Evolutionary conservation across 37 sponge, comb jelly and placozoan genomes (phyloP).

Genomic region (Halisarca cf. caerulea): DNA sequence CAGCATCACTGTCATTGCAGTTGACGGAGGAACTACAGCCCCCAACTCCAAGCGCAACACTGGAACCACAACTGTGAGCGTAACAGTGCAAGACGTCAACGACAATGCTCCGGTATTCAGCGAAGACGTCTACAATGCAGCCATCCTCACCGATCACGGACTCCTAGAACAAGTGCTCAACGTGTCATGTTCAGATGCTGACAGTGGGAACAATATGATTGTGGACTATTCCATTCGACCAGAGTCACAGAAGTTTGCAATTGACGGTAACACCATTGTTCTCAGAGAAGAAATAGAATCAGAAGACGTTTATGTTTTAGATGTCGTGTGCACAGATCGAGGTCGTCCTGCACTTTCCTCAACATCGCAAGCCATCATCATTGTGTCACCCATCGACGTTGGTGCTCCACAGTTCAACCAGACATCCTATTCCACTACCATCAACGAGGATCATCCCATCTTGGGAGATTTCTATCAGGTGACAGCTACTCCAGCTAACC

Average conservation of each 20-base stretch:
- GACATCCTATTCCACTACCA: constrained; percentile 26
- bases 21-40: constrained; percentile 61
- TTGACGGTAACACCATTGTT: constrained; percentile 48
- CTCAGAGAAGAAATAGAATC: constrained; percentile 27
- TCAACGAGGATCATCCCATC: constrained; percentile 43
- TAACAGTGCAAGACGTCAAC: constrained; percentile 46
- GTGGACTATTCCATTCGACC: constrained; percentile 34
- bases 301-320: constrained; percentile 55
- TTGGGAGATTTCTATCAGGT: constrained; percentile 26
- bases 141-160: constrained; percentile 53
- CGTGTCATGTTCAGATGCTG: constrained; percentile 49
- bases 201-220: constrained; percentile 28
- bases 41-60: constrained; percentile 20
- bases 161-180: constrained; percentile 30
- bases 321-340: constrained; percentile 59
- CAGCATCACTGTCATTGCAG: constrained; percentile 53
- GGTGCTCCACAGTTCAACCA: constrained; percentile 59
- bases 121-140: constrained; percentile 28
- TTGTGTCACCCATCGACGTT: constrained; percentile 44
- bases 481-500: constrained; percentile 46
- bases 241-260: constrained; percentile 19
- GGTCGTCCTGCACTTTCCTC: constrained; percentile 47
- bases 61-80: constrained; percentile 41
- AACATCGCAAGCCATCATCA: constrained; percentile 62
- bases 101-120: constrained; percentile 26